Evolutionary conservation across 23 tunicate species (phyloP), one percentile per base, ranked within the genome.

Genomic region (Botrylloides violaceus): DNA sequence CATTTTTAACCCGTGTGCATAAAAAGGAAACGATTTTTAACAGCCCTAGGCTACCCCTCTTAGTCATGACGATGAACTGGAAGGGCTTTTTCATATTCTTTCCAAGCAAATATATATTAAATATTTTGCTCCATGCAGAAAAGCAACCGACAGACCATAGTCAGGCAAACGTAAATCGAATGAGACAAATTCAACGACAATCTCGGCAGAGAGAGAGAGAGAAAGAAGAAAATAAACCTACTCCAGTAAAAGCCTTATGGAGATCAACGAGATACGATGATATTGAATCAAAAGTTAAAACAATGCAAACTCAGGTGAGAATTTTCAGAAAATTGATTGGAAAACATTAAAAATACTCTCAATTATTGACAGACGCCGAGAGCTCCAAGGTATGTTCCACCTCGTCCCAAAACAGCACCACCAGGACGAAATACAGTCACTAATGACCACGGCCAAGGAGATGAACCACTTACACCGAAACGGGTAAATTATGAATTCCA

Each of bases 221-320:
- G 22, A 84, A 72, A 12, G 61, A 81, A 55, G 26, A 77, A 47
- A 76, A 63, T 18, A 81, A 53, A 31, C 78, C 84, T 19, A 79
- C 85, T 6, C 99, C 99, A 0, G 99, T 94, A 34, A 94, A 94
- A 78, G 99, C 99, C 28, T 50, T 94, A 61, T 94, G 99, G 99
- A 88, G 82, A 39, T 86, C 95, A 19, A 56, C 87, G 18, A 79
- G 81, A 55, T 94, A 94, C 53, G 81, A 88, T 24, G 34, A 65
- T 19, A 84, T 94, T 29, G 95, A 86, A 61, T 76, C 86, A 36
- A 83, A 70, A 60, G 96, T 88, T 20, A 88, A 88, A 75, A 68
- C 90, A 1, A 43, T 27, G 37, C 30, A 43, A 15, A 43, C 37
- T 0, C 55, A 68, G 74, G 74, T 68, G 21, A 0, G 74, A 63